phyloP scores from a whole-genome alignment of 2,113 vertebrate species.

The Turnix velox region DNA sequence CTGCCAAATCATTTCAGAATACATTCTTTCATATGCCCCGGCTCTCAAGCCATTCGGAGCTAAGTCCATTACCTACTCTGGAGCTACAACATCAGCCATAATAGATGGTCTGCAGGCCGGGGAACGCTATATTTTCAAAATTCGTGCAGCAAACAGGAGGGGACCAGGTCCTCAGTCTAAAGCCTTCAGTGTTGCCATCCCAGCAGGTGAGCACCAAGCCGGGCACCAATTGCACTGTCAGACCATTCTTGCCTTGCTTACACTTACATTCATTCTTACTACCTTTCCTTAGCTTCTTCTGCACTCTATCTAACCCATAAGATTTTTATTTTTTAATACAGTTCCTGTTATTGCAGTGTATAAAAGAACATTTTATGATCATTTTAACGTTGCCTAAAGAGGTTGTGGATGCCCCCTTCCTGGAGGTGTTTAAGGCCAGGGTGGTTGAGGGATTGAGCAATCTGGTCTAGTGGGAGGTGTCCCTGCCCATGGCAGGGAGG shows the following conservation, averaged over 20 bases:
- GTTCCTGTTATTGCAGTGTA: background rate
- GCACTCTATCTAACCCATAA: background rate
- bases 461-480: too few relatives aligned
- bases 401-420: too few relatives aligned
- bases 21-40: constrained; percentile 96
- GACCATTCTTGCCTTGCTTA: background rate
- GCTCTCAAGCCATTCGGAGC: constrained; percentile 96
- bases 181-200: constrained; percentile 86
- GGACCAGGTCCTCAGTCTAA: constrained; percentile 95
- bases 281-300: background rate
- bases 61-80: constrained; percentile 87
- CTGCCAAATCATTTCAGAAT: constrained; percentile 88
- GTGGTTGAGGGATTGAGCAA: too few relatives aligned
- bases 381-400: too few relatives aligned
- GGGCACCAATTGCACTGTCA: background rate
- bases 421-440: too few relatives aligned
- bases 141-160: constrained; percentile 90
- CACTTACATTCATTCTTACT: background rate
- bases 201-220: constrained; percentile 79
- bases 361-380: background rate
- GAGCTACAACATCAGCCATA: constrained; percentile 83
- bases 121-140: constrained; percentile 96
- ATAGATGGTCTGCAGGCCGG: constrained; percentile 90
- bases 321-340: background rate
- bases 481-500: too few relatives aligned